phyloP scores from a whole-genome alignment of 2,113 vertebrate species.

The Chionomys nivalis region DNA sequence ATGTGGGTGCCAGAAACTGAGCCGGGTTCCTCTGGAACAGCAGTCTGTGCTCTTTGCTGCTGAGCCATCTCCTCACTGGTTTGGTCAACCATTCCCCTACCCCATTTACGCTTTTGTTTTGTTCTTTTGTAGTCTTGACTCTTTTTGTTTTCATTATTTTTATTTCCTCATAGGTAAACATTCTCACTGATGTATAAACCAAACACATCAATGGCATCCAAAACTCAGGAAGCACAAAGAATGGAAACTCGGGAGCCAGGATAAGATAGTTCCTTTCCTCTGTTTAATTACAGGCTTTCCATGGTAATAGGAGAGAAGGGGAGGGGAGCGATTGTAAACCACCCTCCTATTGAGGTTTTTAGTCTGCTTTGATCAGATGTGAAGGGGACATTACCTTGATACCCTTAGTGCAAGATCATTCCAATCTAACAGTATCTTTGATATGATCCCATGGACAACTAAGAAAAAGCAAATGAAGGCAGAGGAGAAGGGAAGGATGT shows the following conservation, averaged over 20 bases:
- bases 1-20: background rate
- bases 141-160: background rate
- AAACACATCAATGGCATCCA: background rate
- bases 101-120: background rate
- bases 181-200: background rate
- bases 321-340: background rate
- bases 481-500: background rate
- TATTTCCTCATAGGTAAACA: background rate
- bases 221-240: background rate
- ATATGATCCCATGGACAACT: background rate
- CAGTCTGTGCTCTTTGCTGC: background rate
- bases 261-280: background rate
- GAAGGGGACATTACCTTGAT: background rate
- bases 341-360: background rate
- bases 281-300: constrained; percentile 12
- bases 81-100: background rate
- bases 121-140: background rate
- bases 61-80: background rate
- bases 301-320: background rate
- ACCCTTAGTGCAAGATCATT: background rate
- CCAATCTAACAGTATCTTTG: background rate
- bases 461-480: background rate
- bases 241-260: background rate
- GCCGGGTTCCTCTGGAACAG: too few relatives aligned
- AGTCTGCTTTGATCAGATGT: background rate